phyloP scores from a whole-genome alignment of 2,797 vertebrate genomes.

The Epinephelus awoara region DNA sequence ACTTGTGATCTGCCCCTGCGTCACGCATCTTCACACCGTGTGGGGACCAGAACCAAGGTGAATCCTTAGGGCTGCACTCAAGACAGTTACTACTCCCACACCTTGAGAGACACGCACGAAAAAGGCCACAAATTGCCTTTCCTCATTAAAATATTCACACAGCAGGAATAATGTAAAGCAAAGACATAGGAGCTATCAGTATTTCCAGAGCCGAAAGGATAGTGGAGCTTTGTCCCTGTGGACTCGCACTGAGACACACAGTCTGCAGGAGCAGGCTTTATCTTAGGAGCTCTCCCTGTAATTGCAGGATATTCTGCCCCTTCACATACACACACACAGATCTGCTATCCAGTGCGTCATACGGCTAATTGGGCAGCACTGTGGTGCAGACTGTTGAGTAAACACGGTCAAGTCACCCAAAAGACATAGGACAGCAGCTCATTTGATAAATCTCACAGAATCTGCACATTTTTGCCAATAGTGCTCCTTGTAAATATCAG shows the following conservation, averaged over 20 bases:
- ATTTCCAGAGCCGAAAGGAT: slow-evolving; percentile 55
- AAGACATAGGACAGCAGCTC: slow-evolving; percentile 49
- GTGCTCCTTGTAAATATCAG: slow-evolving; percentile 25
- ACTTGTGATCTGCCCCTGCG: slow-evolving; percentile 12
- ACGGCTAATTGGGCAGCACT: slow-evolving; percentile 67
- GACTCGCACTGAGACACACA: slow-evolving; percentile 70
- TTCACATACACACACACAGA: slow-evolving; percentile 64
- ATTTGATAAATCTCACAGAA: slow-evolving; percentile 23
- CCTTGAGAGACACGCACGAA: neutral
- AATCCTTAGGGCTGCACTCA: slow-evolving; percentile 6
- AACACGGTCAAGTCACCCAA: slow-evolving; percentile 69
- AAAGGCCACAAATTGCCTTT: neutral
- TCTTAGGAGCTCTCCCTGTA: slow-evolving; percentile 70
- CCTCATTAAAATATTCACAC: slow-evolving; percentile 7
- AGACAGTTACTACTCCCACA: neutral
- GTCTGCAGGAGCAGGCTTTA: slow-evolving; percentile 73
- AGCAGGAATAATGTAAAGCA: slow-evolving; percentile 8
- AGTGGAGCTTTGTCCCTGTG: slow-evolving; percentile 62
- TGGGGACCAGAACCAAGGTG: slow-evolving; percentile 8
- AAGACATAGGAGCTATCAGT: slow-evolving; percentile 37
- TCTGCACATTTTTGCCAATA: slow-evolving; percentile 14
- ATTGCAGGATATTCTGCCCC: slow-evolving; percentile 77
- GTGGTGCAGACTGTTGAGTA: slow-evolving; percentile 67
- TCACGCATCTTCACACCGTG: slow-evolving; percentile 25
- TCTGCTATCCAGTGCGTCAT: slow-evolving; percentile 69